phyloP scores from a whole-genome alignment of 2,113 vertebrate genomes.

The Tenrec ecaudatus region DNA sequence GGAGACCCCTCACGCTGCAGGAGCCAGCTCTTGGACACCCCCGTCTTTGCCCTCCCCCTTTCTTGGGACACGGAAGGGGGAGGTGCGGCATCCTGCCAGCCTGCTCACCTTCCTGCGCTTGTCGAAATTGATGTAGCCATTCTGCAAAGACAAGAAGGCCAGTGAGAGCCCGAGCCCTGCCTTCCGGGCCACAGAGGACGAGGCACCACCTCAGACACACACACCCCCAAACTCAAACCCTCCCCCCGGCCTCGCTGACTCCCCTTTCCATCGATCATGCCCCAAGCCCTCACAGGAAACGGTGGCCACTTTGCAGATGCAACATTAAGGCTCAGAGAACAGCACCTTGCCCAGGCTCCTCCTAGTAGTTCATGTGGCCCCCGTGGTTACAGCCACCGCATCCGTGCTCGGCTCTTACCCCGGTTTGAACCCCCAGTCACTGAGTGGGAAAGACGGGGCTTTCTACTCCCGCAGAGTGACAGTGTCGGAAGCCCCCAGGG shows the following conservation, averaged over 20 bases:
- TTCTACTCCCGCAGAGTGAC: too few relatives aligned
- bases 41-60: background rate
- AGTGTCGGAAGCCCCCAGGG: too few relatives aligned
- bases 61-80: background rate
- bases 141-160: slow-evolving; percentile 84
- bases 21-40: background rate
- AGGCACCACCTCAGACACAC: too few relatives aligned
- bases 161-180: background rate
- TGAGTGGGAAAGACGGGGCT: too few relatives aligned
- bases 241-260: background rate
- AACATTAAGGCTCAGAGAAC: background rate
- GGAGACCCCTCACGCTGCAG: slow-evolving; percentile 51
- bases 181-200: background rate
- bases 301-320: background rate
- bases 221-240: background rate
- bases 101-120: slow-evolving; percentile 92
- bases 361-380: background rate
- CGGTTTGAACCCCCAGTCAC: too few relatives aligned
- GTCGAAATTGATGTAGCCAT: slow-evolving; percentile 96
- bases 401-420: too few relatives aligned
- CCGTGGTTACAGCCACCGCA: too few relatives aligned
- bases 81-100: background rate
- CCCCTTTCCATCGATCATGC: background rate
- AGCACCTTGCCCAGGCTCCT: background rate
- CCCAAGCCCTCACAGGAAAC: background rate